Base-by-base conservation (phyloP, 2,888 invertebrate species). In the Girardia tigrina region DNA sequence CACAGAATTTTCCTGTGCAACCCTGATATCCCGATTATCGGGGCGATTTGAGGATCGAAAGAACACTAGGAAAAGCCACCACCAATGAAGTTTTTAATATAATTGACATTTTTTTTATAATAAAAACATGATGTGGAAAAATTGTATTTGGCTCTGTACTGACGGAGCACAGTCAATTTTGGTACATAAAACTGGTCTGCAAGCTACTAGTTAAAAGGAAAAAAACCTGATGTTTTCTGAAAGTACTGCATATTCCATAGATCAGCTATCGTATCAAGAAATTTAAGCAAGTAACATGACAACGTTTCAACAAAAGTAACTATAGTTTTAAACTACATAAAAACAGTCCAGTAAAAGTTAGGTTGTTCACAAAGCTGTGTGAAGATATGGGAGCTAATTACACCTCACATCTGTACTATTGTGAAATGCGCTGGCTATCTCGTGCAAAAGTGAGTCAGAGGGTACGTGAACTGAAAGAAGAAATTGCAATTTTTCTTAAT, bases 321-420 rank as follows among this genome's bases (percentile, higher is more conserved):
- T n/a, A 56, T 20, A 56, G 56, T 56, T 56, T 4, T 56, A 56
- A 56, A 56, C n/a, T 56, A 56, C 56, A 56, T 56, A 56, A 56
- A 56, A 56, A 56, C 56, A 56, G 56, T 56, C 56, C 56, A 56
- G n/a, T 56, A 56, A 56, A 56, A 56, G 56, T 56, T 56, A 56
- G 56, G 56, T 56, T 56, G 36, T 36, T 36, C 36, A 16, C 36
- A 36, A 36, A 36, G 36, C 16, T 36, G 8, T 36, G 56, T 56
- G 56, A 56, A 56, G 56, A 56, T 56, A 56, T 56, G n/a, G n/a
- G 4, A 8, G 56, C n/a, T 56, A 8, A 4, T 56, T 56, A 56
- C 56, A 56, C 56, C 56, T 56, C 56, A 56, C 56, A 20, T 56
- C n/a, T 4, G 56, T 56, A n/a, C n/a, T 56, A 8, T 56, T 56